Evolutionary conservation across 2,888 invertebrate species (phyloP).

Genomic region (Agrotis segetum): DNA sequence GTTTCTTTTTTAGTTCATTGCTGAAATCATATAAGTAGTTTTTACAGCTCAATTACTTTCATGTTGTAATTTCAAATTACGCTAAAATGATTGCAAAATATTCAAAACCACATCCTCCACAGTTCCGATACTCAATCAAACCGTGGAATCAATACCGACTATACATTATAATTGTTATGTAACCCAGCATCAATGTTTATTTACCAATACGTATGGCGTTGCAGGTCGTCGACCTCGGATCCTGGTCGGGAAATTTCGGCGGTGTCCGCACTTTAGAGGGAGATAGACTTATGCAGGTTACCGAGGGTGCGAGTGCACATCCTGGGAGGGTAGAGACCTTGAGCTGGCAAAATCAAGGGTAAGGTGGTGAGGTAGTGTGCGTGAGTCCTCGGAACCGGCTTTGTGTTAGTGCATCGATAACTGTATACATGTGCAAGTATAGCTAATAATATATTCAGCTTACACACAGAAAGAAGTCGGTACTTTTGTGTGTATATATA

Average conservation of each 20-base stretch:
- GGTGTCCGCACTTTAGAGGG: conserved; percentile 82
- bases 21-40: not conserved
- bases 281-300: conserved; percentile 79
- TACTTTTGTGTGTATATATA: conserved; percentile 59
- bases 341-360: conserved; percentile 91
- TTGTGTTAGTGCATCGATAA: conserved; percentile 74
- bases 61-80: not conserved
- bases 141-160: conserved; percentile 47
- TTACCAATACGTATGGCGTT: conserved; percentile 88
- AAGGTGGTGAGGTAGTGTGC: conserved; percentile 83
- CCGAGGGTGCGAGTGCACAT: conserved; percentile 78
- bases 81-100: conserved; percentile 21
- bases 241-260: conserved; percentile 87
- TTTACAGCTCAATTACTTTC: not conserved
- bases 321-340: conserved; percentile 89
- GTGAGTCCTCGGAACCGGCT: conserved; percentile 74
- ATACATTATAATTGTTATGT: conserved; percentile 77
- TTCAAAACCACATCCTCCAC: conserved; percentile 3
- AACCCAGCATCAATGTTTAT: conserved; percentile 86
- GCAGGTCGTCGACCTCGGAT: conserved; percentile 85
- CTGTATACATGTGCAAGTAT: conserved; percentile 55
- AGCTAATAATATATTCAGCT: conserved; percentile 63
- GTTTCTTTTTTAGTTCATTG: not conserved
- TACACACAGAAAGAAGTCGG: conserved; percentile 69
- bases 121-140: conserved; percentile 41